phyloP scores from a whole-genome alignment of 1,140 invertebrate species.

The Zaprionus lachaisei region DNA sequence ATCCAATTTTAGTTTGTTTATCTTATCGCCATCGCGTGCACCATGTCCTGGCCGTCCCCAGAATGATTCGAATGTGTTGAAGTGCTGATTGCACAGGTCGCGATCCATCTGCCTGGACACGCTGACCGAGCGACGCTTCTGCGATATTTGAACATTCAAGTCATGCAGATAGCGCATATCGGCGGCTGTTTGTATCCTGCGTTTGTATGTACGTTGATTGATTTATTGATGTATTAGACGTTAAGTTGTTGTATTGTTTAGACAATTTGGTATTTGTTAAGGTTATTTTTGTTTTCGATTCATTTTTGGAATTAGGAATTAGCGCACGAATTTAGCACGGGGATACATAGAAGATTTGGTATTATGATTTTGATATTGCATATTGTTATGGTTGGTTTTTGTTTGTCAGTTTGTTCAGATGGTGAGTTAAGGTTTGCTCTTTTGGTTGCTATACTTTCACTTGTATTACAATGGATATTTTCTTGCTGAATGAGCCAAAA shows the following conservation, averaged over 20 bases:
- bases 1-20: slow-evolving; percentile 82
- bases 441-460: slow-evolving; percentile 82
- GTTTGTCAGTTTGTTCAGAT: slow-evolving; percentile 44
- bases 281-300: slow-evolving; percentile 43
- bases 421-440: slow-evolving; percentile 69
- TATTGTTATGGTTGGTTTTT: slow-evolving; percentile 40
- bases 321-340: slow-evolving; percentile 53
- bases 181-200: slow-evolving; percentile 70
- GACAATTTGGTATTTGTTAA: slow-evolving; percentile 40
- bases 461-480: slow-evolving; percentile 82
- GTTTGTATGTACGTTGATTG: slow-evolving; percentile 4
- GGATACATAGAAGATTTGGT: slow-evolving; percentile 79
- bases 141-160: slow-evolving; percentile 83
- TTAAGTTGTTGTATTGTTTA: slow-evolving; percentile 28
- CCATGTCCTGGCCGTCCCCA: slow-evolving; percentile 89
- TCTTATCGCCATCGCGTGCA: slow-evolving; percentile 85
- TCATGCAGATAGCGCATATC: slow-evolving; percentile 80
- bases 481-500: slow-evolving; percentile 76
- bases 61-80: slow-evolving; percentile 87
- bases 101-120: slow-evolving; percentile 85
- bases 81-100: slow-evolving; percentile 86
- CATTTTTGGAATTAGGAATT: slow-evolving; percentile 44
- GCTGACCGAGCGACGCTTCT: slow-evolving; percentile 76
- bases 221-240: slow-evolving; percentile 14
- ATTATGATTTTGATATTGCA: slow-evolving; percentile 73